Percentiles rank a stretch among this genome's conserved stretches.
Evolutionary conservation across 1,140 invertebrate species (phyloP).

Genomic region (Asbolus verrucosus): DNA sequence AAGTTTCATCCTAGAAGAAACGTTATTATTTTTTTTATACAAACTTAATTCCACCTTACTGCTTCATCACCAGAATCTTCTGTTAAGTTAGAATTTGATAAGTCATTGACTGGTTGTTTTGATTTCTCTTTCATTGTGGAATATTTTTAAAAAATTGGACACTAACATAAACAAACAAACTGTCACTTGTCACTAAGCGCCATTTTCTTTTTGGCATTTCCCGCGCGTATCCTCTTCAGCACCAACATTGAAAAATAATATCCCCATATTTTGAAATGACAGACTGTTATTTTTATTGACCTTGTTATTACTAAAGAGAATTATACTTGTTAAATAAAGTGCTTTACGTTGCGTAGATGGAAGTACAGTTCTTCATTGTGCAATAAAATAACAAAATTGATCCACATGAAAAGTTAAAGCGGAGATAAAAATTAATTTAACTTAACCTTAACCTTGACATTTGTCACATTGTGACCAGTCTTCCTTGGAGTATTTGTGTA

Average conservation of each 20-base stretch:
- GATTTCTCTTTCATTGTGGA: slow-evolving; percentile 57
- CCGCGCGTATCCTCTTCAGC: too few relatives aligned
- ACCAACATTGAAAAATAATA: too few relatives aligned
- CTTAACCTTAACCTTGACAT: slow-evolving; percentile 23
- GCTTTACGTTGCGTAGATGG: too few relatives aligned
- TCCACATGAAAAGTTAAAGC: neutral
- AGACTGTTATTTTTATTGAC: too few relatives aligned
- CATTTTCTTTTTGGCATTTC: too few relatives aligned
- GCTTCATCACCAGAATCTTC: slow-evolving; percentile 64
- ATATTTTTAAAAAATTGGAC: neutral
- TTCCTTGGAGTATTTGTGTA: slow-evolving; percentile 29
- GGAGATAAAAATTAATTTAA: neutral
- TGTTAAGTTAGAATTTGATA: slow-evolving; percentile 57
- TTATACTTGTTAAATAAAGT: too few relatives aligned
- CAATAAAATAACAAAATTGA: too few relatives aligned
- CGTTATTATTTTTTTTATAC: too few relatives aligned
- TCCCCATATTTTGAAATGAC: too few relatives aligned
- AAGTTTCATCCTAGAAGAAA: slow-evolving; percentile 76
- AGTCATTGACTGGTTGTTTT: slow-evolving; percentile 45
- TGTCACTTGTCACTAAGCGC: too few relatives aligned
- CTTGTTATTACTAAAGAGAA: too few relatives aligned
- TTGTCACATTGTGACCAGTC: slow-evolving; percentile 18
- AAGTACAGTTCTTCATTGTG: too few relatives aligned
- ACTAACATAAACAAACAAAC: neutral
- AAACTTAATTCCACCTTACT: slow-evolving; percentile 46